phyloP scores from a whole-genome alignment of 2,888 invertebrate genomes.

The Hybos culiciformis region DNA sequence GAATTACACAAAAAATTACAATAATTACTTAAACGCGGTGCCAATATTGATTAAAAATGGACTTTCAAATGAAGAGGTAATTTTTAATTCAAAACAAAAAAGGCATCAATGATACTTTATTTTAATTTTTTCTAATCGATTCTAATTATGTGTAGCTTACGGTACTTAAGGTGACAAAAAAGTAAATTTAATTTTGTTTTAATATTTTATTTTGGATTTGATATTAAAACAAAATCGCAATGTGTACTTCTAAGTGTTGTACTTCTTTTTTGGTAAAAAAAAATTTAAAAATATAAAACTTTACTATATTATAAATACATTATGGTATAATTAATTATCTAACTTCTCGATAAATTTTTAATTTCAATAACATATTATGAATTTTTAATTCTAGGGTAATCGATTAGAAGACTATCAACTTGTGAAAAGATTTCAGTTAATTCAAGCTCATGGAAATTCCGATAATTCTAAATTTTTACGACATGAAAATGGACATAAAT shows the following conservation, averaged over 20 bases:
- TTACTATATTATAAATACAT: neutral
- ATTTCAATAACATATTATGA: neutral
- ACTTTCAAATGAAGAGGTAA: conserved; percentile 26
- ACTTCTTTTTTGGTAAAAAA: no score
- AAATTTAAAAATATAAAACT: neutral
- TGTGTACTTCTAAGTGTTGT: no score
- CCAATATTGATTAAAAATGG: conserved; percentile 30
- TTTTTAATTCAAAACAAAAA: no score
- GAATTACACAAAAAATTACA: conserved; percentile 24
- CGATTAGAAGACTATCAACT: conserved; percentile 47
- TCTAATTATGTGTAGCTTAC: no score
- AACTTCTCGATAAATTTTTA: neutral
- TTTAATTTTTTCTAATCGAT: no score
- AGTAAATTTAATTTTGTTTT: no score
- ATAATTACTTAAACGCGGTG: conserved; percentile 22
- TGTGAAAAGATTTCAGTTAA: conserved; percentile 51
- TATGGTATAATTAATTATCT: neutral
- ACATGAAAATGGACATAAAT: conserved; percentile 22
- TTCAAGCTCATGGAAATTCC: conserved; percentile 38
- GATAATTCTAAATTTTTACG: conserved; percentile 17
- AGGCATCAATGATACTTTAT: no score
- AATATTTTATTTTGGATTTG: no score
- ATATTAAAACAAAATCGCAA: no score
- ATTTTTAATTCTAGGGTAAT: conserved; percentile 29
- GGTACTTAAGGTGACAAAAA: no score